Evolutionary conservation across 30 jellyfish, hydroid and myxozoan genomes (phyloP), one percentile per base, ranked within the genome.

Genomic region (Hydra vulgaris): DNA sequence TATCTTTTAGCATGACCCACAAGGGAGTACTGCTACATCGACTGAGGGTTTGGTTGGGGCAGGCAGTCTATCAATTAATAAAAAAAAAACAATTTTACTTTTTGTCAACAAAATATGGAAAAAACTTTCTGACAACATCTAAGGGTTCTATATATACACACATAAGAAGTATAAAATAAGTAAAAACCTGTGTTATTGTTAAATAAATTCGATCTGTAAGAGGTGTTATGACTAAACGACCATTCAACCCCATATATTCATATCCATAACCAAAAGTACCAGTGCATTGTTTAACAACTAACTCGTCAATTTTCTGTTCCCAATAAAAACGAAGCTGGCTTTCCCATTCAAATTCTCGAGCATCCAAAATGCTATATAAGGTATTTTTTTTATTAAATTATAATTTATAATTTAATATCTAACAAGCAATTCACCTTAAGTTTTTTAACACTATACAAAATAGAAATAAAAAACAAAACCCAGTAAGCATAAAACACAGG

Each of bases 301-400:
- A 84, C 24, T 93, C 96, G 82, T 93, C 99, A 0, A 89, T 89
- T 55, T 88, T 84, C 79, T 93, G 96, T 73, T 84, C 88, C 99
- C 99, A 93, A 71, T 93, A 93, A 70, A 93, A 93, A 18, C 99
- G 89, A 87, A 93, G 85, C 78, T 93, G 99, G 74, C 99, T 93
- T 66, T 93, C 99, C 99, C 99, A 93, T 78, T 93, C 99, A 85
- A 93, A 93, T 70, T 93, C 99, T 40, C 95, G 74, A 18, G 99
- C 89, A 74, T 93, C 99, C 96, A 93, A 74, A 70, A 93, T 93
- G 70, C 96, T 87, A 76, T 12, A 24, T 27, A 12, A 77, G 18
- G 40, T 0, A 17, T 3, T 40, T 40, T 40, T 12, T 40, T 12
- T 40, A 12, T 40, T 40, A 40, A 40, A 3, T 40, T 20, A 7